A percentile compares a stretch with the other conserved stretches of the same genome.
Evolutionary conservation across 2,797 vertebrate genomes (phyloP).

Genomic region (Sparidentex hasta): DNA sequence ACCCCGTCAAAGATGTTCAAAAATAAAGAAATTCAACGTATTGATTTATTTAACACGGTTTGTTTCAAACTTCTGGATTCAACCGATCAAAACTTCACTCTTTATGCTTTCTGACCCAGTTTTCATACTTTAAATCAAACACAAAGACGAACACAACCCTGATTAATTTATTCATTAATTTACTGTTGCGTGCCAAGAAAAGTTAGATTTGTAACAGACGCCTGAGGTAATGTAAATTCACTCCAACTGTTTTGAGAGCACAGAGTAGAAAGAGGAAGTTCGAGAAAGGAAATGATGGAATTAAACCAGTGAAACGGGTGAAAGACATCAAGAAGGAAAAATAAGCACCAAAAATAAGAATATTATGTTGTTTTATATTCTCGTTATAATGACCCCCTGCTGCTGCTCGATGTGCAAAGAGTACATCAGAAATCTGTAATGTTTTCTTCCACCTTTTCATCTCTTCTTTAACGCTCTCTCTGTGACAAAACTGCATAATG

Average conservation of each 20-base stretch:
- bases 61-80: background rate
- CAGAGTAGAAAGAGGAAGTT: background rate
- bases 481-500: slow-evolving; percentile 25
- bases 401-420: background rate
- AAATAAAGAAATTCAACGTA: background rate
- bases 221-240: background rate
- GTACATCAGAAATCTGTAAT: background rate
- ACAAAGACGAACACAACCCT: background rate
- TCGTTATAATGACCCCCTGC: background rate
- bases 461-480: slow-evolving; percentile 3
- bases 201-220: background rate
- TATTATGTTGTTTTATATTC: background rate
- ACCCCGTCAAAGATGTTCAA: background rate
- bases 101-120: slow-evolving; percentile 15
- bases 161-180: background rate
- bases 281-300: background rate
- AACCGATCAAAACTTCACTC: slow-evolving; percentile 10
- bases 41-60: background rate
- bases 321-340: background rate
- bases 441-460: slow-evolving; percentile 10
- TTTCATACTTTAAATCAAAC: background rate
- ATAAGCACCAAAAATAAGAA: background rate
- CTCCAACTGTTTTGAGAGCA: background rate
- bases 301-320: background rate
- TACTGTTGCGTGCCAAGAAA: background rate